Base-by-base conservation (phyloP, 2,888 invertebrate species). In the Mythimna loreyi region DNA sequence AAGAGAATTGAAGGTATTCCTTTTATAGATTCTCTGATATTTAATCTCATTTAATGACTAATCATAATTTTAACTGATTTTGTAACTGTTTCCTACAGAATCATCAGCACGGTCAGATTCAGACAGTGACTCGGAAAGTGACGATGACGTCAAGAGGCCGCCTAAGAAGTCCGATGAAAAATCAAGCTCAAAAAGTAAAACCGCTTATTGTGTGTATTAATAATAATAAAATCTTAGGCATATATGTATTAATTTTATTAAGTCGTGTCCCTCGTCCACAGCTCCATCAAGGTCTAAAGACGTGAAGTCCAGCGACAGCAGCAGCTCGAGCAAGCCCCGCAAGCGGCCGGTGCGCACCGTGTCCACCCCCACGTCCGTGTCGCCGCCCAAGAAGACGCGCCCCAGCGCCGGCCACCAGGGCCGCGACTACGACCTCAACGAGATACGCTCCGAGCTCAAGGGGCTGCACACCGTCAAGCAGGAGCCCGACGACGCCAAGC, bases 371-470 rank as follows among this genome's bases (percentile, higher is more conserved):
- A 87, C 91, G 0, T 86, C 89, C 28, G 87, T 89, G 0, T 93
- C 94, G 0, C 94, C 94, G 0, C 86, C 93, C 4, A 95, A 95
- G 80, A 94, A 93, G 81, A 85, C 89, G 1, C 92, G 95, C 0
- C 86, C 92, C 9, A 89, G 82, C 62, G 75, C 87, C 11, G 75
- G 90, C 13, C 93, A 92, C 72, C 93, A 92, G 75, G 95, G 95
- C 1, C 96, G 98, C 6, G 98, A 98, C 87, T 98, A 98, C 88
- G 98, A 98, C 92, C 96, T 98, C 30, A 98, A 98, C 92, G 98
- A 98, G 93, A 98, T 98, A 69, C 96, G 98, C 80, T 98, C 98
- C 0, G 98, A 98, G 89, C 92, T 98, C 4, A 98, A 98, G 91
- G 98, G 98, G 7, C 97, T 98, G 2, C 93, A 95, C 52, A 92